Conservation (phyloP, 2,797 vertebrate genomes). For the Distichodus sexfasciatus region DNA sequence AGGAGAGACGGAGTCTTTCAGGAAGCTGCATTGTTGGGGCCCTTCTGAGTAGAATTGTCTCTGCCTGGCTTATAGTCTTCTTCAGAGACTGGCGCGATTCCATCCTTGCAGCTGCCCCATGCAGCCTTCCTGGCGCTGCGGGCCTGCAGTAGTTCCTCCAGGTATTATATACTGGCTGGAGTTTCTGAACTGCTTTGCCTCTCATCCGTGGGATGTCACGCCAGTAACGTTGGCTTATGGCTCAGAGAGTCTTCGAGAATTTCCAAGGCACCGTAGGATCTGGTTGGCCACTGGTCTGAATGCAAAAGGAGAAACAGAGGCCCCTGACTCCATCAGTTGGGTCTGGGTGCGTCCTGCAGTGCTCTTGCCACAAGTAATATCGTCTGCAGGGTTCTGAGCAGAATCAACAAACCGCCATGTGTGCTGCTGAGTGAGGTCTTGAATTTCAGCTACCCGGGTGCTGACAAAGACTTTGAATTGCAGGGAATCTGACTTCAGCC, state of each 20-base stretch:
- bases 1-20: not conserved
- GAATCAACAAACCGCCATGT: constrained; percentile 5
- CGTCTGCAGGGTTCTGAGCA: constrained; percentile 3
- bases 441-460: not conserved
- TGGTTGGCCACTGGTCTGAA: not conserved
- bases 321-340: constrained; percentile 11
- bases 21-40: not conserved
- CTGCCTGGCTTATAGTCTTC: not conserved
- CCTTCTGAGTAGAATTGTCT: not conserved
- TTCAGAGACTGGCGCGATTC: not conserved
- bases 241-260: not conserved
- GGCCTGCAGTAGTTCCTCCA: not conserved
- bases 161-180: not conserved
- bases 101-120: not conserved
- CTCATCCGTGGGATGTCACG: not conserved
- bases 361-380: constrained; percentile 14
- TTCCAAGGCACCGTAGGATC: not conserved
- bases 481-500: not conserved
- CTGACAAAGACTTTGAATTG: not conserved
- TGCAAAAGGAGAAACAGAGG: not conserved
- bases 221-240: not conserved
- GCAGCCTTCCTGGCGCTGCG: too few relatives aligned
- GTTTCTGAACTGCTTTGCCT: not conserved
- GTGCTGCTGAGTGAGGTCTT: not conserved
- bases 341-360: not conserved